Percentiles rank a stretch among this genome's conserved stretches.
phyloP scores from a whole-genome alignment of 2,113 vertebrate genomes.

The Eptatretus burgeri region DNA sequence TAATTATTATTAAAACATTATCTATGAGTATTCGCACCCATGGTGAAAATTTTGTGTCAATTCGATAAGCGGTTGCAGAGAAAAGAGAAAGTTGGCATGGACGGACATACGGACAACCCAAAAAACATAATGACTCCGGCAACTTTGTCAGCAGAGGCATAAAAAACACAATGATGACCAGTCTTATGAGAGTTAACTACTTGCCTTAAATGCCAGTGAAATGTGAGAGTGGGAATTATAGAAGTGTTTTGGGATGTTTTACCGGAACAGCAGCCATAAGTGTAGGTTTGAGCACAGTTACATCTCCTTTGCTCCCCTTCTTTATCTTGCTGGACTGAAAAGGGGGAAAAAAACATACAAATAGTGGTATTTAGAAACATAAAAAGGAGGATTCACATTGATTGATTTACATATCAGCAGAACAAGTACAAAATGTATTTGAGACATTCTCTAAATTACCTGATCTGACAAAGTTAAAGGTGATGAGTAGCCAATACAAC shows the following conservation, averaged over 20 bases:
- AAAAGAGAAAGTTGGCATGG: too few relatives aligned
- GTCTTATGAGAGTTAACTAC: too few relatives aligned
- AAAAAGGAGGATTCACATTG: not conserved
- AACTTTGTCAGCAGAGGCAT: too few relatives aligned
- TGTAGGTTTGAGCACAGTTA: conserved; percentile 42
- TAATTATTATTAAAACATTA: too few relatives aligned
- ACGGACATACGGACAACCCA: too few relatives aligned
- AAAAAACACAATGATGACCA: too few relatives aligned
- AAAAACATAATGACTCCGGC: too few relatives aligned
- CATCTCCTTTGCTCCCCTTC: conserved; percentile 69
- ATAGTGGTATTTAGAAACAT: not conserved
- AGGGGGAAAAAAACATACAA: conserved; percentile 10
- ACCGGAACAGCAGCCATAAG: conserved; percentile 87
- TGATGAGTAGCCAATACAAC: conserved; percentile 65
- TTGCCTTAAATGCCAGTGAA: too few relatives aligned
- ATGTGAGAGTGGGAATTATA: too few relatives aligned
- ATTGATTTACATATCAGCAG: not conserved
- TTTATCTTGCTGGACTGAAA: conserved; percentile 85
- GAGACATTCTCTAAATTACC: conserved; percentile 17
- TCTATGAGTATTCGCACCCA: too few relatives aligned
- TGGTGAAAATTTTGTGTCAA: too few relatives aligned
- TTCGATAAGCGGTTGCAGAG: too few relatives aligned
- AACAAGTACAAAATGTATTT: not conserved
- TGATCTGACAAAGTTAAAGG: conserved; percentile 69
- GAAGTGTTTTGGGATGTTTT: conserved; percentile 11